phyloP scores from a whole-genome alignment of 1,140 invertebrate species.

The Drosophila malerkotliana region DNA sequence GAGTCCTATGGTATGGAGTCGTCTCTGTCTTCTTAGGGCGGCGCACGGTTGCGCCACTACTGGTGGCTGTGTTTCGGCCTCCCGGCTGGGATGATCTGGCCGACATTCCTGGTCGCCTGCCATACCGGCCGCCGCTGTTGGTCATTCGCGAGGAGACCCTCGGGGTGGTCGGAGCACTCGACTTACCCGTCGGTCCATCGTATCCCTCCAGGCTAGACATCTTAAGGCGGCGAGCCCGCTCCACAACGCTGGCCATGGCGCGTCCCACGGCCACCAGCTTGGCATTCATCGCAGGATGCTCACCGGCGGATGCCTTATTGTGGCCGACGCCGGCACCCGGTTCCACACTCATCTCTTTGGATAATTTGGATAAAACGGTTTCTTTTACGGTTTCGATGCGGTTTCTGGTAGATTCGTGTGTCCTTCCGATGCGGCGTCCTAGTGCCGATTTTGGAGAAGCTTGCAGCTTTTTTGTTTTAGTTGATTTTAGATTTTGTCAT shows the following conservation, averaged over 20 bases:
- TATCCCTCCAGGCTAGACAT: slow-evolving; percentile 26
- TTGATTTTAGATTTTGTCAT: neutral
- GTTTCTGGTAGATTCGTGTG: neutral
- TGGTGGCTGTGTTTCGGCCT: neutral
- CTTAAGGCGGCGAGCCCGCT: slow-evolving; percentile 44
- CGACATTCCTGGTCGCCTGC: neutral
- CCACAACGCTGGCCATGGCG: slow-evolving; percentile 38
- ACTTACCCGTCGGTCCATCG: neutral
- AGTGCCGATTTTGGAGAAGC: neutral
- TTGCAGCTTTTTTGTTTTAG: neutral
- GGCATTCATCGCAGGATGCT: neutral
- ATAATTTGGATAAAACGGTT: neutral
- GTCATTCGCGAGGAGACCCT: neutral
- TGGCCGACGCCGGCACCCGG: neutral
- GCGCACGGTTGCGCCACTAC: neutral
- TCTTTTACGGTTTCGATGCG: neutral
- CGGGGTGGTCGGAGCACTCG: neutral
- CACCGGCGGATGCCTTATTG: too few relatives aligned
- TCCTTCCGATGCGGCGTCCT: neutral
- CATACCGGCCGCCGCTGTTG: neutral
- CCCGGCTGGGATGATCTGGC: neutral
- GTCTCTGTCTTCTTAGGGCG: neutral
- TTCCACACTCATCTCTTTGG: neutral
- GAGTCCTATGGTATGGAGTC: neutral
- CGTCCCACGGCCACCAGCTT: neutral